phyloP scores from a whole-genome alignment of 2,797 vertebrate genomes.

The Siniperca scherzeri region DNA sequence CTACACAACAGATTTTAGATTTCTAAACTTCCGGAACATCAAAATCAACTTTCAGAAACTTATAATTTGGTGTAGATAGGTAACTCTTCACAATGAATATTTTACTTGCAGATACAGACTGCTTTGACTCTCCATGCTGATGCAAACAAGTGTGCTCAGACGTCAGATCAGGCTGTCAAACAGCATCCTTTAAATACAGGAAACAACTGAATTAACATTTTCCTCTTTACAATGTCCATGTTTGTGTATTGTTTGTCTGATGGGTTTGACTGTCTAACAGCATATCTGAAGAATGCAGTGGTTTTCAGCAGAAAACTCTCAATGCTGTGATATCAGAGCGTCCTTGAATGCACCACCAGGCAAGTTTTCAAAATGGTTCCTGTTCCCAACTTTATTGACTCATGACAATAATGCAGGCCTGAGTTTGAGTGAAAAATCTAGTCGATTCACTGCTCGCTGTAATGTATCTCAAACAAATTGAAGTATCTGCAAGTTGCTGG shows the following conservation, averaged over 20 bases:
- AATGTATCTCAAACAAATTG: background rate
- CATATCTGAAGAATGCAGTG: background rate
- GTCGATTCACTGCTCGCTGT: background rate
- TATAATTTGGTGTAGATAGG: background rate
- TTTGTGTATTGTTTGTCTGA: background rate
- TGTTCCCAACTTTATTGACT: background rate
- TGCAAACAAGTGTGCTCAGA: background rate
- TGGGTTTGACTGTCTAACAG: background rate
- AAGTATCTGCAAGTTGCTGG: background rate
- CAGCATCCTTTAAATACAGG: background rate
- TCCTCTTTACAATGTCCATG: background rate
- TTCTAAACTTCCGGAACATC: background rate
- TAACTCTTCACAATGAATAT: background rate
- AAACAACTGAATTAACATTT: background rate
- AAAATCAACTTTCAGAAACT: background rate
- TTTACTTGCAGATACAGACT: background rate
- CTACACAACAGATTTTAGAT: background rate
- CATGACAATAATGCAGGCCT: background rate
- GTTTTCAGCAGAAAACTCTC: background rate
- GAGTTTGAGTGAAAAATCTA: background rate
- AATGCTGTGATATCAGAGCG: background rate
- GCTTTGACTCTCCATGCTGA: background rate
- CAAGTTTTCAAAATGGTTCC: slow-evolving; percentile 6
- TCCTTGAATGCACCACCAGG: slow-evolving; percentile 26
- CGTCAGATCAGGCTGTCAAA: background rate